Evolutionary conservation across 1,140 invertebrate species (phyloP).

Genomic region (Plutomurus gul): DNA sequence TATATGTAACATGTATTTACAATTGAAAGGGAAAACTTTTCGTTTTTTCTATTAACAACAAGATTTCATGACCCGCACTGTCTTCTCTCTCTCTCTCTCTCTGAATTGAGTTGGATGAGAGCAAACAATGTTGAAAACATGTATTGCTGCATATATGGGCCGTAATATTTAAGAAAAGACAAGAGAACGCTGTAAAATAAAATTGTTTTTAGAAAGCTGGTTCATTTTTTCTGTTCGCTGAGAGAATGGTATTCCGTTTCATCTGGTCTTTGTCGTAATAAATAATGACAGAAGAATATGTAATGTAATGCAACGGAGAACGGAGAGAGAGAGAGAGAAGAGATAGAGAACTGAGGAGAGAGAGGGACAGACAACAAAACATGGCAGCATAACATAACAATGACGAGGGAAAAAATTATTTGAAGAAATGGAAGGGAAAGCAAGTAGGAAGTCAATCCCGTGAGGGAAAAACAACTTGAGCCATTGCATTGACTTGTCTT

Average conservation of each 20-base stretch:
- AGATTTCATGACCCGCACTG: background rate
- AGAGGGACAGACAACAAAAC: too few relatives aligned
- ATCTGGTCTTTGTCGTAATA: slow-evolving; percentile 21
- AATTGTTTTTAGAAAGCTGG: background rate
- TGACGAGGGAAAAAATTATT: slow-evolving; percentile 7
- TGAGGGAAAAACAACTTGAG: slow-evolving; percentile 20
- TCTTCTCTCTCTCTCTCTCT: too few relatives aligned
- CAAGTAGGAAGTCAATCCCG: background rate
- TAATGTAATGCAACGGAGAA: slow-evolving; percentile 15
- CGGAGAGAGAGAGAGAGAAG: too few relatives aligned
- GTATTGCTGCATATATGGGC: background rate
- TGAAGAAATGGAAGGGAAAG: slow-evolving; percentile 1
- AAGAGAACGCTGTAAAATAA: background rate
- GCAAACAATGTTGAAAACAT: background rate
- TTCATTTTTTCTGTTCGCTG: background rate
- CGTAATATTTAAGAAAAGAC: background rate
- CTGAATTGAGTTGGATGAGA: background rate
- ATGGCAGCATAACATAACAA: slow-evolving; percentile 17
- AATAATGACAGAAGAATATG: slow-evolving; percentile 28
- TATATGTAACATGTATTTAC: too few relatives aligned
- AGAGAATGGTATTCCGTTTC: background rate
- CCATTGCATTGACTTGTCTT: background rate
- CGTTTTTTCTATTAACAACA: background rate
- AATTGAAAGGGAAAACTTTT: background rate
- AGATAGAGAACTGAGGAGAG: too few relatives aligned